A percentile compares a stretch with the other conserved stretches of the same genome.
Evolutionary conservation across 2,888 invertebrate species (phyloP).

Genomic region (Nomada lathburiana): DNA sequence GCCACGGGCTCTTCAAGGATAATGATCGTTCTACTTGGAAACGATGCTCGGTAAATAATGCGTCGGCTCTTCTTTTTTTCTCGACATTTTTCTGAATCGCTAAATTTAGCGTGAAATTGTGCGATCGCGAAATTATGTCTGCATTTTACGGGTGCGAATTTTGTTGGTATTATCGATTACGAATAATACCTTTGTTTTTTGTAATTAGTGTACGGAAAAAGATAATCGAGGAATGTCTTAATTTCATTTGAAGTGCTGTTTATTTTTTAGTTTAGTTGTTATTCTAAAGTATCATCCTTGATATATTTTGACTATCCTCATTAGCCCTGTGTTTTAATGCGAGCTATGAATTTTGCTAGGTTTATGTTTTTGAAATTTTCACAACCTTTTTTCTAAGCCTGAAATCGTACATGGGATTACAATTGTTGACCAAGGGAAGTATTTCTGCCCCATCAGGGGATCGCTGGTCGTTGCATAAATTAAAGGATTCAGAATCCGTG

Average conservation of each 20-base stretch:
- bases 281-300: no score
- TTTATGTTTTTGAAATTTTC: no score
- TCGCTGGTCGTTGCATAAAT: not conserved
- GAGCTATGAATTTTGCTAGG: no score
- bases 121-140: not conserved
- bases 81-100: slow-evolving; percentile 13
- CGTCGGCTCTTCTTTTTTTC: not conserved
- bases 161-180: slow-evolving; percentile 9
- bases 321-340: no score
- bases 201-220: no score
- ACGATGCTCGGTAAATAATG: not conserved
- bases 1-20: slow-evolving; percentile 19
- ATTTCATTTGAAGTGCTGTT: no score
- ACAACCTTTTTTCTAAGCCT: no score
- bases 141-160: not conserved
- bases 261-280: no score
- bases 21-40: not conserved
- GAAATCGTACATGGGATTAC: no score
- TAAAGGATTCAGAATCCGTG: not conserved
- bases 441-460: not conserved
- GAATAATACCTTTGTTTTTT: no score
- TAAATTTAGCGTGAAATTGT: slow-evolving; percentile 15
- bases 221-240: no score
- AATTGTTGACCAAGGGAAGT: not conserved
- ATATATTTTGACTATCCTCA: no score